phyloP scores from a whole-genome alignment of 23 tunicate genomes.

The Diplosoma virens region DNA sequence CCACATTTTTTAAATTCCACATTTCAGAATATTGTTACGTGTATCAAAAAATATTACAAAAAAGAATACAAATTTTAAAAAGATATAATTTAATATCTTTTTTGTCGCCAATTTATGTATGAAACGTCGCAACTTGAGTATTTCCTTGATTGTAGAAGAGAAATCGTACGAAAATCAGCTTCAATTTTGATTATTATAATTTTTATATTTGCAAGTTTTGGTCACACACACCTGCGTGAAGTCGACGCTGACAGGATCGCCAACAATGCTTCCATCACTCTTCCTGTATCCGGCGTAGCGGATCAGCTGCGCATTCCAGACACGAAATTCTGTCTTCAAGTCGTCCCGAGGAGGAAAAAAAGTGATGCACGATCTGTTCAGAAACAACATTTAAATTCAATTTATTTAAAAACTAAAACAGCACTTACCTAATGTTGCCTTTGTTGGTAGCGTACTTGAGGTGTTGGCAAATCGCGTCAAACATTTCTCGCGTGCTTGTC shows the following conservation, averaged over 20 bases:
- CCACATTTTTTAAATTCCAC: no score
- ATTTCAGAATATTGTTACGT: no score
- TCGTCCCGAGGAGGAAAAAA: constrained; percentile 77
- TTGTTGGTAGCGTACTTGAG: constrained; percentile 85
- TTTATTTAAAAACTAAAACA: neutral
- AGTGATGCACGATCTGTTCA: constrained; percentile 89
- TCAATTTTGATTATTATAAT: no score
- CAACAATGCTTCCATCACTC: constrained; percentile 54
- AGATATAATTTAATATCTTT: no score
- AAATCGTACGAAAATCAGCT: no score
- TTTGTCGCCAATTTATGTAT: no score
- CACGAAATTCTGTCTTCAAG: constrained; percentile 69
- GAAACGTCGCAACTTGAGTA: no score
- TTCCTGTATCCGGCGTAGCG: constrained; percentile 79
- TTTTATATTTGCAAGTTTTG: no score
- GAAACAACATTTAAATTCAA: no score
- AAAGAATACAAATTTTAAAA: no score
- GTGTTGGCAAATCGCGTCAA: constrained; percentile 82
- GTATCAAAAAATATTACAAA: no score
- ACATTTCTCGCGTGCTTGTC: constrained; percentile 71
- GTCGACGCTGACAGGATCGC: constrained; percentile 81
- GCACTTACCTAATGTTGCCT: constrained; percentile 77
- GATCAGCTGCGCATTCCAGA: constrained; percentile 76
- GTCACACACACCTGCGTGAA: constrained; percentile 70
- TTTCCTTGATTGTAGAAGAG: no score